A percentile compares a stretch with the other conserved stretches of the same genome.
Conservation (phyloP, 30 jellyfish, hydroid and myxozoan genomes). For the Aurelia coerulea region DNA sequence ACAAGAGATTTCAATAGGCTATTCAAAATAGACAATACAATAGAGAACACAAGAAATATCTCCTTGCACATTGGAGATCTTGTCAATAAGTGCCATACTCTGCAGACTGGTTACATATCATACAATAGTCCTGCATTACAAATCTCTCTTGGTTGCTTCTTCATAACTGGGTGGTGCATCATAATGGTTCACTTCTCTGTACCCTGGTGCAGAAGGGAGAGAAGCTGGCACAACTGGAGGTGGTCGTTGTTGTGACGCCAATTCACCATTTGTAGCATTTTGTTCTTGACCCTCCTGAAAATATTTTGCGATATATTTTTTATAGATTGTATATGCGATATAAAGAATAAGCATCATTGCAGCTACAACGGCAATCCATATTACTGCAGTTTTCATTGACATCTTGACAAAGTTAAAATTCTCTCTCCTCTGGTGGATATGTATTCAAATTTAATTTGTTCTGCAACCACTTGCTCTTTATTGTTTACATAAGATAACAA, state of each 20-base stretch:
- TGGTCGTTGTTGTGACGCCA: not conserved
- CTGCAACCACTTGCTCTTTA: too few relatives aligned
- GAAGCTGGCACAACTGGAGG: not conserved
- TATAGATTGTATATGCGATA: slow-evolving; percentile 6
- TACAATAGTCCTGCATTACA: too few relatives aligned
- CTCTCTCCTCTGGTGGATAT: too few relatives aligned
- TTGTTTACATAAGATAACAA: too few relatives aligned
- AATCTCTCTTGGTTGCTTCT: slow-evolving; percentile 14
- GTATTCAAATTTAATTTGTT: too few relatives aligned
- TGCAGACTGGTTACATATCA: too few relatives aligned
- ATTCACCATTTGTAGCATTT: not conserved
- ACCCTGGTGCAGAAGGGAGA: slow-evolving; percentile 1
- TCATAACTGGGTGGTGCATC: slow-evolving; percentile 62
- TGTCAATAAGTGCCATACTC: too few relatives aligned
- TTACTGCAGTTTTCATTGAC: slow-evolving; percentile 29
- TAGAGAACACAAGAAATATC: too few relatives aligned
- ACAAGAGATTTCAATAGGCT: too few relatives aligned
- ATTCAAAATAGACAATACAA: too few relatives aligned
- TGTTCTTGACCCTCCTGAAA: not conserved
- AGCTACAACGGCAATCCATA: slow-evolving; percentile 30
- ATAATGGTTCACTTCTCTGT: not conserved
- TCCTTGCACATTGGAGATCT: too few relatives aligned
- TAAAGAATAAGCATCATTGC: not conserved
- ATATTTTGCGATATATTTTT: slow-evolving; percentile 33
- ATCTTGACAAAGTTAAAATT: not conserved